Evolutionary conservation across 1,140 invertebrate genomes (phyloP), one percentile per base, ranked within the genome.

Genomic region (Papilio polyxenes): DNA sequence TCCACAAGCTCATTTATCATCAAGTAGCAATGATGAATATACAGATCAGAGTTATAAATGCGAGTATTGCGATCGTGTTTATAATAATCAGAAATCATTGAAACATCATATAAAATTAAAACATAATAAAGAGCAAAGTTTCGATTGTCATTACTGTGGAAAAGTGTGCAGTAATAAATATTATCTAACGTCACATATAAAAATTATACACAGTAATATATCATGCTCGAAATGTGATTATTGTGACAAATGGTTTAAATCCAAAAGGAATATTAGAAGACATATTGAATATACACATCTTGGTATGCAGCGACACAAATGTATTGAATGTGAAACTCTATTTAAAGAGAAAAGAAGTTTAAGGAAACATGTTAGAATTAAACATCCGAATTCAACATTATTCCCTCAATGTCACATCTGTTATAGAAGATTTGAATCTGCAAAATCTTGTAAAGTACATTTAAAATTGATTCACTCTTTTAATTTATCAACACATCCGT

Each of bases 311-410:
- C 81, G 91, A 49, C 89, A 91, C 31, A 93, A 91, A 78, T 93
- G 92, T 79, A 85, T 90, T 2, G 92, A 92, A 80, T 93, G 92
- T 10, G 89, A 89, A 11, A 91, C 87, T 0, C 48, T 92, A 5
- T 92, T 92, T 20, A 93, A 93, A 87, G 92, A 93, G 75, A 92
- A 92, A 79, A 65, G 91, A 3, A 93, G 91, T 74, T 74, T 93
- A 11, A 49, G 92, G 13, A 93, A 92, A 78, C 92, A 93, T 62
- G 87, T 93, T 0, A 80, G 91, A 5, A 86, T 86, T 0, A 92
- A 92, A 75, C 92, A 93, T 82, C 85, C 89, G 0, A 84, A 92
- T 80, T 92, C 91, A 0, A 80, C 85, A 0, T 72, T 83, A 0
- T 93, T 93, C 31, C 90, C 91, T 0, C 88, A 91, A 80, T 93